Percentiles rank a stretch among this genome's conserved stretches.
Evolutionary conservation across 2,888 invertebrate genomes (phyloP).

Genomic region (Drosophila kuntzei): DNA sequence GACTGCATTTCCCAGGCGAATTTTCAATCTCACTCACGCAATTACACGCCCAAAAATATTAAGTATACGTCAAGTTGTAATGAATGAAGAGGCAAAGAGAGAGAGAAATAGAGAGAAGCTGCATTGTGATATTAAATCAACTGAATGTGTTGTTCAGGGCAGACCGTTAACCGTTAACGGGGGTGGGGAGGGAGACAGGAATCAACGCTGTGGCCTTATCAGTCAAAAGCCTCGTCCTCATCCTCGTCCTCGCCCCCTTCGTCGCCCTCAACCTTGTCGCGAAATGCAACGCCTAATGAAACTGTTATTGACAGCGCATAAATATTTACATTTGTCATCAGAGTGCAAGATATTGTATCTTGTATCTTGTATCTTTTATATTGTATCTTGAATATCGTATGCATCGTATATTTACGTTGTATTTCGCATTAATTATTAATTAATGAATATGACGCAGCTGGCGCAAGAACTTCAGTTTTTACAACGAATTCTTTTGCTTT

Average conservation of each 20-base stretch:
- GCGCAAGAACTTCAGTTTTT: not conserved
- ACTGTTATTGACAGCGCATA: conserved; percentile 48
- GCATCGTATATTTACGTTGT: conserved; percentile 21
- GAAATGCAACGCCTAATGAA: conserved; percentile 32
- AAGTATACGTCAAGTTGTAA: conserved; percentile 35
- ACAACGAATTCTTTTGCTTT: conserved; percentile 9
- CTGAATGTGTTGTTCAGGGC: not conserved
- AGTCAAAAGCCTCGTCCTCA: conserved; percentile 28
- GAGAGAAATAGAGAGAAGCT: not conserved
- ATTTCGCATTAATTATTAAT: conserved; percentile 37
- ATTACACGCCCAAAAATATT: conserved; percentile 15
- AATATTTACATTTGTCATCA: conserved; percentile 47
- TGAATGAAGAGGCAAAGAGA: not conserved
- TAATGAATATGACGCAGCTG: conserved; percentile 20
- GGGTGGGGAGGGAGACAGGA: too few species aligned
- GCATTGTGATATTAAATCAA: conserved; percentile 8
- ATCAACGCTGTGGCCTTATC: conserved; percentile 30
- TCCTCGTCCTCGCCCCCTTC: not conserved
- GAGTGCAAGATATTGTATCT: conserved; percentile 24
- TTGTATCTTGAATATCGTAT: conserved; percentile 7
- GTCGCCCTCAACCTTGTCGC: not conserved
- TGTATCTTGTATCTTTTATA: conserved; percentile 5
- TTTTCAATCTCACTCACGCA: conserved; percentile 22
- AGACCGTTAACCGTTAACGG: conserved; percentile 16
- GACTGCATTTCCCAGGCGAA: not conserved